These are phyloP conservation scores for Astatotilapia flaviijosephi DNA, from an alignment of 2,113 vertebrate genomes.

Conservation along the genomic window DNA sequence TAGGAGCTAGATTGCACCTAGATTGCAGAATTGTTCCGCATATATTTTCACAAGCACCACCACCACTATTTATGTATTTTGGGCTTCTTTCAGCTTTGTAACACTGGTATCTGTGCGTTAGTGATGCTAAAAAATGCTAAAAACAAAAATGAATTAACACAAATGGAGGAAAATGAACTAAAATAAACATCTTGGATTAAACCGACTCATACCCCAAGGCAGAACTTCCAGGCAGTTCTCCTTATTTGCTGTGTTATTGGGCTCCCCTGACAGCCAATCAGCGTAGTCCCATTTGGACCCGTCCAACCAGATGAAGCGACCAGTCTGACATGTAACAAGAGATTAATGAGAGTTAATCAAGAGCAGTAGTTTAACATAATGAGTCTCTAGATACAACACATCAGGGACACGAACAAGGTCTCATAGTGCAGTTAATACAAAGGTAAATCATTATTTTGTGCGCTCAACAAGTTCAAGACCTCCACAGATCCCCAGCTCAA, in stretches of 20 bases:
- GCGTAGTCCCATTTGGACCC: constrained; percentile 43
- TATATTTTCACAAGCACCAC: neutral
- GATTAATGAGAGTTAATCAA: neutral
- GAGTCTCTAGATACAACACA: neutral
- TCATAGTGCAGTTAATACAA: neutral
- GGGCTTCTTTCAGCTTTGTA: neutral
- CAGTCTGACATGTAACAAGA: constrained; percentile 24
- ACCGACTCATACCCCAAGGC: neutral
- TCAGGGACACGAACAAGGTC: neutral
- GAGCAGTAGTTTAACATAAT: neutral
- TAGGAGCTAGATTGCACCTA: neutral
- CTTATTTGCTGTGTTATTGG: constrained; percentile 13
- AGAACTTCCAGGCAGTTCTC: constrained; percentile 55
- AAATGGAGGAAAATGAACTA: neutral
- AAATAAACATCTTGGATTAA: neutral
- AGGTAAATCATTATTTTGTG: neutral
- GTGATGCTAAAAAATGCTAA: neutral
- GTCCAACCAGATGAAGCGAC: constrained; percentile 59
- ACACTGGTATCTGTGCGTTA: neutral
- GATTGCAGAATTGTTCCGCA: neutral
- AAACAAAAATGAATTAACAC: neutral
- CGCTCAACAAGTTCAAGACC: neutral
- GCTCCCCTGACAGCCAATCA: constrained; percentile 50
- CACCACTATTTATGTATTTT: neutral
- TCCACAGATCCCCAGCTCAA: neutral